Evolutionary conservation across 2,797 vertebrate genomes (phyloP), one percentile per base, ranked within the genome.

Genomic region (Falco rusticolus): DNA sequence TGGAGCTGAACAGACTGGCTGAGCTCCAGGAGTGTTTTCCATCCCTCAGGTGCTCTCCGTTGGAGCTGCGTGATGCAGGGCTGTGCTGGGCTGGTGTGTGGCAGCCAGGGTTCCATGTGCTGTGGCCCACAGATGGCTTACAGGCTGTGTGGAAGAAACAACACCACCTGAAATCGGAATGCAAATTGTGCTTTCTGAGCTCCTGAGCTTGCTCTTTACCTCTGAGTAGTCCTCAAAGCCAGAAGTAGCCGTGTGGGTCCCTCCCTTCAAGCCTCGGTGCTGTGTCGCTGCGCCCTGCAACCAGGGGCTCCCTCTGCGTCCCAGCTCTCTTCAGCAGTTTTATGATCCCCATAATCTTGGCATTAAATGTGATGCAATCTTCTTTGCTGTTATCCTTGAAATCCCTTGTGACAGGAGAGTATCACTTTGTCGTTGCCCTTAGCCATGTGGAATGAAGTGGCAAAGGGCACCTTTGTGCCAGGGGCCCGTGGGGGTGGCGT

Each of bases 71-170:
- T 37, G 13, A 16, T 53, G 45, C 47, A 34, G 34, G 34, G 34
- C 34, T 34, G 34, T 34, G 34, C 34, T 41, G 59, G 9, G 16
- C 76, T 37, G 28, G 54, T 47, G 48, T 61, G 70, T 2, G 2
- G 91, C 45, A 60, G 41, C 0, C 3, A 45, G 29, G 14, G 13
- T 57, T 48, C 79, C 0, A 0, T 1, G 1, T 57, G 57, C 57
- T 7, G 0, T 1, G 17, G 2, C 1, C 18, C 28, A 9, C 15
- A 10, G 22, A 5, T 63, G 71, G 47, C 39, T 65, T 63, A 5
- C 10, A 66, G 66, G 16, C 47, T 57, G 28, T 13, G 2, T 0
- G 5, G 59, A 54, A 59, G 29, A 79, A 79, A 56, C 81, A 5
- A 3, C 1, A 11, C 0, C 4, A 6, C 50, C 75, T 87, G 72